Evolutionary conservation across 2,888 invertebrate species (phyloP).

Genomic region (Catocala nupta): DNA sequence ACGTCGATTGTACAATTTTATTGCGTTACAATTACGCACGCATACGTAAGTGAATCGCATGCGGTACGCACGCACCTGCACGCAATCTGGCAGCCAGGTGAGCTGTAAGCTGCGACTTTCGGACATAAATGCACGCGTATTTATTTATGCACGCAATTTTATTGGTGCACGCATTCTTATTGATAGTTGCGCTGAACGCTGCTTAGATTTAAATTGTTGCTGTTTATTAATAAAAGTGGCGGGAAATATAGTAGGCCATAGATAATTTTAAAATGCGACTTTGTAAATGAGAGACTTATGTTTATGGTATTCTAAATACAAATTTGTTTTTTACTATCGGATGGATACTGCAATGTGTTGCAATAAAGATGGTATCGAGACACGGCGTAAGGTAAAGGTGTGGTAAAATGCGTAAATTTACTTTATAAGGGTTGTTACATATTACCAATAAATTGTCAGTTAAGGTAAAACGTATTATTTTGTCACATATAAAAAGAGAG

Average conservation of each 20-base stretch:
- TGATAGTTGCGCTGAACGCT: background rate
- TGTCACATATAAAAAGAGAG: too few relatives aligned
- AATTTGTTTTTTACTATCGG: too few relatives aligned
- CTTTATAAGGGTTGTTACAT: too few relatives aligned
- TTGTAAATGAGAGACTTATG: too few relatives aligned
- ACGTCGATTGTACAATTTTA: constrained; percentile 14
- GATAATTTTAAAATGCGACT: too few relatives aligned
- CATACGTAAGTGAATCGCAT: constrained; percentile 37
- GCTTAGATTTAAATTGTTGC: background rate
- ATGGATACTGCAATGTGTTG: background rate
- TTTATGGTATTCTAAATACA: background rate
- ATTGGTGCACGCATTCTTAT: constrained; percentile 4
- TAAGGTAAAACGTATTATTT: too few relatives aligned
- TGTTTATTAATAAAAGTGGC: too few relatives aligned
- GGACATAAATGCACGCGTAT: constrained; percentile 37
- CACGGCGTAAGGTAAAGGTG: too few relatives aligned
- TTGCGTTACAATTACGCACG: constrained; percentile 34
- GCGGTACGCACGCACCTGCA: constrained; percentile 48
- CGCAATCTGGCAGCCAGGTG: constrained; percentile 46
- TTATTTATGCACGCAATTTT: constrained; percentile 14
- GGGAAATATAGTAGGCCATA: too few relatives aligned
- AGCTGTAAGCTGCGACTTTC: constrained; percentile 21
- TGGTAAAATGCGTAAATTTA: too few relatives aligned
- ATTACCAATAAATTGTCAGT: too few relatives aligned
- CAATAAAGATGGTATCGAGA: background rate